Evolutionary conservation across 1,140 invertebrate genomes (phyloP).

Genomic region (Apis dorsata): DNA sequence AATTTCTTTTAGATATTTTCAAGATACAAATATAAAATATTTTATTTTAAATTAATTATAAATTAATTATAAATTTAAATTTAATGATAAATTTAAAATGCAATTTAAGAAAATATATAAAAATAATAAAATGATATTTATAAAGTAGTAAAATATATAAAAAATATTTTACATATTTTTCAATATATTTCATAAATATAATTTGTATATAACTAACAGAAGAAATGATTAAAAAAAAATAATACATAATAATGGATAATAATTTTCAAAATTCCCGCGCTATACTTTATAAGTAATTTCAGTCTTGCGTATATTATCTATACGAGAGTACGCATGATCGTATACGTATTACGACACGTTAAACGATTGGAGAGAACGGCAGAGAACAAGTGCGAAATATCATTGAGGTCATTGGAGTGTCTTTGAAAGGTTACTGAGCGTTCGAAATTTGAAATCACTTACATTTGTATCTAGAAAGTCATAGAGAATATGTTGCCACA

Average conservation of each 20-base stretch:
- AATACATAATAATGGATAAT: neutral
- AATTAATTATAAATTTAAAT: neutral
- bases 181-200: too few relatives aligned
- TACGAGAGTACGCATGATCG: constrained; percentile 21
- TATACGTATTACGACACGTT: constrained; percentile 5
- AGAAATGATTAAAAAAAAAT: too few relatives aligned
- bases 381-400: constrained; percentile 17
- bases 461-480: neutral
- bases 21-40: neutral
- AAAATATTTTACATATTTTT: too few relatives aligned
- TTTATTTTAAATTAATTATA: neutral
- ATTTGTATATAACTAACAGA: too few relatives aligned
- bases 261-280: constrained; percentile 3
- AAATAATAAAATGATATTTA: neutral
- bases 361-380: neutral
- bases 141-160: neutral
- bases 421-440: constrained; percentile 50
- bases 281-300: neutral
- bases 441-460: constrained; percentile 15
- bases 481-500: constrained; percentile 72
- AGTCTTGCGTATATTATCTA: constrained; percentile 16
- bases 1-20: neutral
- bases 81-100: neutral
- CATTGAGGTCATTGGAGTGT: constrained; percentile 50
- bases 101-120: neutral